Conservation (phyloP, 2,888 invertebrate species). For the Celastrina argiolus region DNA sequence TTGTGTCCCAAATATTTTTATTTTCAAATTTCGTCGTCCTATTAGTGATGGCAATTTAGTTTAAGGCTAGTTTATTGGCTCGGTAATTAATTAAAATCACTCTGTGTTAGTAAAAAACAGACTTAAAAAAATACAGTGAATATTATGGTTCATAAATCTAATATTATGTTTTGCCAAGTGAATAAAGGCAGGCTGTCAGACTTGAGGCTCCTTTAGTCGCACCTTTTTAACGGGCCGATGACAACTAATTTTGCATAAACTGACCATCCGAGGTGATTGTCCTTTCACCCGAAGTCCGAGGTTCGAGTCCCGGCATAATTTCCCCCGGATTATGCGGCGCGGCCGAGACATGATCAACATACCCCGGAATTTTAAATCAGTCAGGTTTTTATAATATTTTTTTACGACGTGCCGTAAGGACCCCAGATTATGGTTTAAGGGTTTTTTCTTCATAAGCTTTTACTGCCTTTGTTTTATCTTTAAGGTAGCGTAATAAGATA, state of each 20-base stretch:
- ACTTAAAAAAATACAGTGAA: no score
- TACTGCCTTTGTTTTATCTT: conserved; percentile 12
- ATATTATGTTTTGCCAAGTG: no score
- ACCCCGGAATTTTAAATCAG: conserved; percentile 27
- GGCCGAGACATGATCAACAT: conserved; percentile 20
- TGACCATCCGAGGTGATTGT: conserved; percentile 31
- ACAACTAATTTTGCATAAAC: conserved; percentile 14
- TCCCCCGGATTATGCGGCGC: conserved; percentile 32
- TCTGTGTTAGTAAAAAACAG: no score
- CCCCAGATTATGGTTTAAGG: conserved; percentile 9
- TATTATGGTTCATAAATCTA: no score
- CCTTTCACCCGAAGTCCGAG: conserved; percentile 31
- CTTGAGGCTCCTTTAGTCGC: neutral
- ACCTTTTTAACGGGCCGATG: neutral
- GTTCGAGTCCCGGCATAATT: conserved; percentile 39
- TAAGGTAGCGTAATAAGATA: conserved; percentile 3
- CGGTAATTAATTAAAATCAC: no score
- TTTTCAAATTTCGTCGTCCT: no score
- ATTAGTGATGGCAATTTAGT: no score
- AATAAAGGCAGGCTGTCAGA: no score
- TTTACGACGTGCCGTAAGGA: conserved; percentile 13
- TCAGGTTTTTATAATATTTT: conserved; percentile 15
- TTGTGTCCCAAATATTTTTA: no score
- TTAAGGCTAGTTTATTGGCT: no score
- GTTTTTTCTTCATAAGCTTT: conserved; percentile 6